Conservation (phyloP, 2,888 invertebrate species). For the Artemia sinica region DNA sequence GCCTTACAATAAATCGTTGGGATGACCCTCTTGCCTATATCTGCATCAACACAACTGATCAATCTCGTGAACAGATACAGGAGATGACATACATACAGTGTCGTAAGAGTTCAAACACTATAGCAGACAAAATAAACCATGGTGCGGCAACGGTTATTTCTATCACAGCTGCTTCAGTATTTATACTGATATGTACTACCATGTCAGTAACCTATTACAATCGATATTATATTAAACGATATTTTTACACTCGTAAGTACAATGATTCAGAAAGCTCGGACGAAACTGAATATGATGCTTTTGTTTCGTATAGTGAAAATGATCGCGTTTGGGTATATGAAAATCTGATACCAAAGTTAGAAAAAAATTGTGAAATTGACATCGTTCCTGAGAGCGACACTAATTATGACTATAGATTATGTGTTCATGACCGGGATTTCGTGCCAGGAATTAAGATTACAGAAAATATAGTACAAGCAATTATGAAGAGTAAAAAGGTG, state of each 20-base stretch:
- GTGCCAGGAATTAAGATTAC: slow-evolving; percentile 49
- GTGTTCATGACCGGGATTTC: slow-evolving; percentile 52
- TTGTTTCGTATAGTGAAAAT: slow-evolving; percentile 48
- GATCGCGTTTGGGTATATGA: slow-evolving; percentile 47
- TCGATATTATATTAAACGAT: slow-evolving; percentile 41
- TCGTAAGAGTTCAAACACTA: slow-evolving; percentile 16
- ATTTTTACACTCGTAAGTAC: slow-evolving; percentile 31
- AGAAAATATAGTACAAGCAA: slow-evolving; percentile 50
- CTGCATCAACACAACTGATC: slow-evolving; percentile 23
- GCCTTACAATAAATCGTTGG: slow-evolving; percentile 21
- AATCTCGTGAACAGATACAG: slow-evolving; percentile 10
- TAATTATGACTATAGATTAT: slow-evolving; percentile 37
- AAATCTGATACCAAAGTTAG: slow-evolving; percentile 44
- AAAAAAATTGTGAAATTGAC: slow-evolving; percentile 29
- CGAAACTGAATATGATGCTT: slow-evolving; percentile 42
- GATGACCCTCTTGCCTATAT: slow-evolving; percentile 17
- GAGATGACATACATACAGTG: slow-evolving; percentile 19
- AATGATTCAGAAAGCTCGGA: slow-evolving; percentile 22
- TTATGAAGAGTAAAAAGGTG: slow-evolving; percentile 43
- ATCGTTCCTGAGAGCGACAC: not conserved
- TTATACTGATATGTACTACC: slow-evolving; percentile 19
- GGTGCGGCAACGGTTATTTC: not conserved
- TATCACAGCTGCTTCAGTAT: slow-evolving; percentile 7
- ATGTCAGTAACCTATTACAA: slow-evolving; percentile 34
- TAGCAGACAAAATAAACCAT: not conserved